These are phyloP conservation scores for Drosophila merina DNA, from an alignment of 2,888 invertebrate species.

Conservation along the genomic window DNA sequence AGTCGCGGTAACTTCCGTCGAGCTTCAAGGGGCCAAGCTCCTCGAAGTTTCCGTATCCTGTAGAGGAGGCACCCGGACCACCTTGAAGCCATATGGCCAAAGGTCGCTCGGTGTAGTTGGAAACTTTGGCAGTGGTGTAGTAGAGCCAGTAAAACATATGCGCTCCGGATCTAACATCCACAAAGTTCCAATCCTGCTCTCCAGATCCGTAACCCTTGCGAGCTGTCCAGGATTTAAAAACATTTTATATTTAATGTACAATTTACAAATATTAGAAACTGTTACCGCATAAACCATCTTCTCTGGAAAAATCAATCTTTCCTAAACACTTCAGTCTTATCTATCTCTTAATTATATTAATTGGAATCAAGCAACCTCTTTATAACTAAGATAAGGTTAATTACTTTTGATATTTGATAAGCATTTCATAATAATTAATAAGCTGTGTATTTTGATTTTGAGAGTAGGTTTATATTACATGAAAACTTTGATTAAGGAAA, in stretches of 20 bases:
- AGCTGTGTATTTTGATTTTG: too few relatives aligned
- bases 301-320: background rate
- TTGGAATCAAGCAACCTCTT: conserved; percentile 22
- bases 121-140: conserved; percentile 88
- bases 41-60: conserved; percentile 94
- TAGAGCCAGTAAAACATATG: conserved; percentile 96
- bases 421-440: background rate
- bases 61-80: conserved; percentile 92
- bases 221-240: conserved; percentile 43
- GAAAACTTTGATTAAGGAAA: too few relatives aligned
- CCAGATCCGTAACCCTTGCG: conserved; percentile 86
- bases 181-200: conserved; percentile 90
- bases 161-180: conserved; percentile 89
- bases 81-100: conserved; percentile 95
- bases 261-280: background rate
- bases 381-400: conserved; percentile 20
- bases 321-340: conserved; percentile 28
- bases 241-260: background rate
- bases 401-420: conserved; percentile 7
- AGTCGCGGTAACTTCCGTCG: conserved; percentile 87
- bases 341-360: conserved; percentile 14
- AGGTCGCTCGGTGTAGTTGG: conserved; percentile 87
- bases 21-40: conserved; percentile 91
- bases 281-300: background rate
- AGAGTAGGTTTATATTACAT: too few relatives aligned